phyloP scores from a whole-genome alignment of 1,140 invertebrate genomes.

The Reticulitermes speratus region DNA sequence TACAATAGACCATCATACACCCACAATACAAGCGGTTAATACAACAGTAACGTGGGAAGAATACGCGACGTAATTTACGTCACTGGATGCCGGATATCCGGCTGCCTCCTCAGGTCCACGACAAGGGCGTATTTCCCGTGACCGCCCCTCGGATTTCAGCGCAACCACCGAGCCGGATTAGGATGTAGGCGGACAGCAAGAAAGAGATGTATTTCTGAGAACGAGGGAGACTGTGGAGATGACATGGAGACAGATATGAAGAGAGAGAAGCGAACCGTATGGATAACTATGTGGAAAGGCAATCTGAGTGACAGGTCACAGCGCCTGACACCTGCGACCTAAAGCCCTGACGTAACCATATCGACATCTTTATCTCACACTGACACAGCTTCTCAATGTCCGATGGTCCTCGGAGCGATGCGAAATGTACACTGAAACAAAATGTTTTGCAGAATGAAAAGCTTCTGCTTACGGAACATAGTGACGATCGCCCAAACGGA shows the following conservation, averaged over 20 bases:
- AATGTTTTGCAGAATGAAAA: no score
- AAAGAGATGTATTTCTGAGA: not conserved
- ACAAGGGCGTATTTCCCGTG: not conserved
- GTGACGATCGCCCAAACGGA: no score
- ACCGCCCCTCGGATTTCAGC: not conserved
- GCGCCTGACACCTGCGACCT: not conserved
- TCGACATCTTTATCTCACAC: not conserved
- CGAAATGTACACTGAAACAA: no score
- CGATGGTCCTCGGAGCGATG: no score
- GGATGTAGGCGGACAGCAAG: not conserved
- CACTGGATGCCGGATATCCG: not conserved
- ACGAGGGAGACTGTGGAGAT: not conserved
- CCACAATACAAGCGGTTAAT: not conserved
- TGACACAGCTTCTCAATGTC: not conserved
- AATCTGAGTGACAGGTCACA: constrained; percentile 2
- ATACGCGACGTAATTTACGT: not conserved
- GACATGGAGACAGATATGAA: constrained; percentile 13
- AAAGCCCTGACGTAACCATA: not conserved
- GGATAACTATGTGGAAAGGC: constrained; percentile 7
- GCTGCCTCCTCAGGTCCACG: not conserved
- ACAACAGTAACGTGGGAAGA: not conserved
- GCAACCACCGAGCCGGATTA: not conserved
- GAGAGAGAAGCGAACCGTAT: not conserved
- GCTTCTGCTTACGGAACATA: no score
- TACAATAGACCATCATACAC: not conserved